These are phyloP conservation scores for Scarus forsteni DNA, from an alignment of 2,797 vertebrate species.

Conservation along the genomic window DNA sequence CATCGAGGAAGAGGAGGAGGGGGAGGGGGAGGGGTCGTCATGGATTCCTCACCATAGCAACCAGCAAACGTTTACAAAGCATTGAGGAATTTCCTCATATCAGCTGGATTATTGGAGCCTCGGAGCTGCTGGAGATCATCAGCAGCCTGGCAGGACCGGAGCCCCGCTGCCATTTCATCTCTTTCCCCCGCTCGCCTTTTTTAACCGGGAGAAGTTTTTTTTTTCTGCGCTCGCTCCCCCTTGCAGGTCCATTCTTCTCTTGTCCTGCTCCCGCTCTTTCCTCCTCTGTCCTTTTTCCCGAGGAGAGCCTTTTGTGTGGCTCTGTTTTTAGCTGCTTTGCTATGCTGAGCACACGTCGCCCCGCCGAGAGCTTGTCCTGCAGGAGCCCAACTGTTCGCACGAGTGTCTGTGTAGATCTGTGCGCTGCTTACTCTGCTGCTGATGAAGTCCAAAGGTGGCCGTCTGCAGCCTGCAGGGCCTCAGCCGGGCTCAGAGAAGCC, in stretches of 20 bases:
- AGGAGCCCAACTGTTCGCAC: conserved; percentile 51
- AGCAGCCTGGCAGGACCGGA: conserved; percentile 67
- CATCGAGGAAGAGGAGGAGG: conserved; percentile 59
- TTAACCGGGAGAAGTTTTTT: conserved; percentile 62
- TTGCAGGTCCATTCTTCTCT: conserved; percentile 71
- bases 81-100: conserved; percentile 91
- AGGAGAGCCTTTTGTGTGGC: conserved; percentile 70
- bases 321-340: conserved; percentile 76
- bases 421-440: conserved; percentile 48
- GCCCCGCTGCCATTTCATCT: conserved; percentile 70
- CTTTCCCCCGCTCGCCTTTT: conserved; percentile 5
- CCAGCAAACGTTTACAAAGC: conserved; percentile 90
- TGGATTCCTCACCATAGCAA: conserved; percentile 88
- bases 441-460: conserved; percentile 63
- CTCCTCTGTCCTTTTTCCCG: conserved; percentile 42
- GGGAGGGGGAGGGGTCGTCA: conserved; percentile 74
- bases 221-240: conserved; percentile 64
- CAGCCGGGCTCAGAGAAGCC: conserved; percentile 57
- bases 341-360: conserved; percentile 75
- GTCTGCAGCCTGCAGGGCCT: conserved; percentile 42
- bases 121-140: conserved; percentile 83
- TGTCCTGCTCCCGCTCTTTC: conserved; percentile 75
- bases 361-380: conserved; percentile 54
- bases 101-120: conserved; percentile 90
- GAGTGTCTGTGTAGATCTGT: conserved; percentile 27